A percentile compares a stretch with the other conserved stretches of the same genome.
Conservation (phyloP, 2,113 vertebrate genomes). For the Tragelaphus imberbis region DNA sequence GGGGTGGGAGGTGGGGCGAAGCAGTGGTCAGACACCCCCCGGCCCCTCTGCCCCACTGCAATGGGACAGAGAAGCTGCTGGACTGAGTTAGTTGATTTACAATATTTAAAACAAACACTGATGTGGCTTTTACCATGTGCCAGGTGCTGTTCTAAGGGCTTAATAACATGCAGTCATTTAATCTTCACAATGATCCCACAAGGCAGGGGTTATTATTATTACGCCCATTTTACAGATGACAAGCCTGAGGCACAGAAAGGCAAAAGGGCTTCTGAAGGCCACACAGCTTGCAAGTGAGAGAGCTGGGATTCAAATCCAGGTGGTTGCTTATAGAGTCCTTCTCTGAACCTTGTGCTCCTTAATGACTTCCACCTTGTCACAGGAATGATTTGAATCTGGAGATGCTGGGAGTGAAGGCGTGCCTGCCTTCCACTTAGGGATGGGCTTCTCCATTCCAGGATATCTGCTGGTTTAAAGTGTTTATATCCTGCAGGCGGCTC, state of each 20-base stretch:
- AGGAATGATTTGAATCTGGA: not conserved
- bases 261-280: not conserved
- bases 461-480: not conserved
- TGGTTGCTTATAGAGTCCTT: not conserved
- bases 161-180: not conserved
- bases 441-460: not conserved
- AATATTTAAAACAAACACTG: not conserved
- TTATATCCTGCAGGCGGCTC: not conserved
- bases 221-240: not conserved
- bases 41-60: accelerated
- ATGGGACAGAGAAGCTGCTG: not conserved
- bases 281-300: not conserved
- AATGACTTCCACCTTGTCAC: not conserved
- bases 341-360: not conserved
- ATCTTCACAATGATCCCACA: not conserved
- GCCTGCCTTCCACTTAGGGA: not conserved
- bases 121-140: not conserved
- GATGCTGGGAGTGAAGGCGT: not conserved
- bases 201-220: not conserved
- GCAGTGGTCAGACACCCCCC: not conserved
- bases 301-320: not conserved
- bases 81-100: not conserved
- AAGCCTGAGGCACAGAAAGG: not conserved
- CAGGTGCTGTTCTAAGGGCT: not conserved
- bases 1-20: no score